Percentiles rank a stretch among this genome's conserved stretches.
Conservation (phyloP, 2,113 vertebrate species). For the Forbesichthys agassizii region DNA sequence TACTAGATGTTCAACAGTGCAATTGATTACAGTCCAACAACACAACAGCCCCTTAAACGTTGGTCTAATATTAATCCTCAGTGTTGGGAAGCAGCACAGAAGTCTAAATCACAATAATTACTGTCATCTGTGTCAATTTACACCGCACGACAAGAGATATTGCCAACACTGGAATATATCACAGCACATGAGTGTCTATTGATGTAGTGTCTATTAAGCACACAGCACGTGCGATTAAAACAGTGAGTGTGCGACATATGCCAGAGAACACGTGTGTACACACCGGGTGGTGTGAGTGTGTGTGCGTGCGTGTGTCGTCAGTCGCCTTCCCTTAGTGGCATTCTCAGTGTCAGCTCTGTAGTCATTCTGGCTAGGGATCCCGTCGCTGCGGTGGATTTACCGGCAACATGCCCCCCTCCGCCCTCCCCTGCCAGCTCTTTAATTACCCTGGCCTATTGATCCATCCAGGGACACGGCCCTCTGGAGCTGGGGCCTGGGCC, state of each 20-base stretch:
- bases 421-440: slow-evolving; percentile 72
- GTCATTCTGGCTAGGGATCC: slow-evolving; percentile 73
- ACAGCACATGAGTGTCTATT: not conserved
- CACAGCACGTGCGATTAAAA: not conserved
- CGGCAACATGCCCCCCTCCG: slow-evolving; percentile 63
- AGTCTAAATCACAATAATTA: slow-evolving; percentile 60
- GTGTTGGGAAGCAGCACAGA: slow-evolving; percentile 37
- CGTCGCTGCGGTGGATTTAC: slow-evolving; percentile 76
- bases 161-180: slow-evolving; percentile 18
- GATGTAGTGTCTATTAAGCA: slow-evolving; percentile 4
- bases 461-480: slow-evolving; percentile 66
- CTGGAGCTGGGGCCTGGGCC: slow-evolving; percentile 65
- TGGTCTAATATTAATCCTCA: slow-evolving; percentile 54
- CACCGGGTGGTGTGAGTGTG: not conserved
- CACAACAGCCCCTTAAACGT: slow-evolving; percentile 60
- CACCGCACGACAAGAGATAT: slow-evolving; percentile 36
- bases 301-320: slow-evolving; percentile 24
- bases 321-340: slow-evolving; percentile 45
- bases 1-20: slow-evolving; percentile 45
- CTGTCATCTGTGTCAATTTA: slow-evolving; percentile 59
- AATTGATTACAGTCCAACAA: slow-evolving; percentile 70
- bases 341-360: slow-evolving; percentile 70
- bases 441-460: slow-evolving; percentile 84
- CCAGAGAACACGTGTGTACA: not conserved
- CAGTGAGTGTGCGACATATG: slow-evolving; percentile 3